These are phyloP conservation scores for Tribolium freemani DNA, from an alignment of 2,888 invertebrate species.

Conservation along the genomic window DNA sequence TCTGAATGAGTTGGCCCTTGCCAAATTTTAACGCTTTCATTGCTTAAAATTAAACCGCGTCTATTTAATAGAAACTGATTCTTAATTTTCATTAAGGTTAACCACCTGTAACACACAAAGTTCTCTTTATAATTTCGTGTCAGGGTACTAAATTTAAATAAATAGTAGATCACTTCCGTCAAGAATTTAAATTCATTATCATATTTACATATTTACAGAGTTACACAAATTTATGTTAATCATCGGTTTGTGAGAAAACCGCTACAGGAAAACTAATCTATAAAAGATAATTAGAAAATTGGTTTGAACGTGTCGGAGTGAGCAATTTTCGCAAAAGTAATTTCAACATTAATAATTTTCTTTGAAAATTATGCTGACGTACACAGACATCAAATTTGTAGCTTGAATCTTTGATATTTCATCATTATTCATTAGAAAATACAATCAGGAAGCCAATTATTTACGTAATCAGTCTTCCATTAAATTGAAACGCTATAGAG, in stretches of 20 bases:
- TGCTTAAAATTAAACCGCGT: constrained; percentile 6
- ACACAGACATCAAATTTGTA: background rate
- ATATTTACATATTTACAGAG: background rate
- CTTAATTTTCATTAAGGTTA: constrained; percentile 9
- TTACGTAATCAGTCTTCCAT: constrained; percentile 23
- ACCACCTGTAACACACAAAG: background rate
- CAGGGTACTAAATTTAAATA: background rate
- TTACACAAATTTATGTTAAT: background rate
- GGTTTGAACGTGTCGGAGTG: background rate
- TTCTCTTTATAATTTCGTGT: background rate
- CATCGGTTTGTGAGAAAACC: background rate
- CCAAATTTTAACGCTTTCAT: constrained; percentile 24
- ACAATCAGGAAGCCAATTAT: constrained; percentile 21
- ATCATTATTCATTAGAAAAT: constrained; percentile 20
- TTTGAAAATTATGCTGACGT: constrained; percentile 10
- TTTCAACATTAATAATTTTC: background rate
- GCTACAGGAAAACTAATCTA: background rate
- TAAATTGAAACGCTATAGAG: constrained; percentile 11
- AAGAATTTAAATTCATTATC: background rate
- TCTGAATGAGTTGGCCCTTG: constrained; percentile 29
- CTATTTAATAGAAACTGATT: constrained; percentile 6
- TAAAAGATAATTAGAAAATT: background rate
- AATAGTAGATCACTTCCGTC: background rate
- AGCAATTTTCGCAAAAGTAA: background rate
- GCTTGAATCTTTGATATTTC: constrained; percentile 12